Percentiles rank a stretch among this genome's conserved stretches.
Evolutionary conservation across 2,888 invertebrate genomes (phyloP).

Genomic region (Anodontia alba): DNA sequence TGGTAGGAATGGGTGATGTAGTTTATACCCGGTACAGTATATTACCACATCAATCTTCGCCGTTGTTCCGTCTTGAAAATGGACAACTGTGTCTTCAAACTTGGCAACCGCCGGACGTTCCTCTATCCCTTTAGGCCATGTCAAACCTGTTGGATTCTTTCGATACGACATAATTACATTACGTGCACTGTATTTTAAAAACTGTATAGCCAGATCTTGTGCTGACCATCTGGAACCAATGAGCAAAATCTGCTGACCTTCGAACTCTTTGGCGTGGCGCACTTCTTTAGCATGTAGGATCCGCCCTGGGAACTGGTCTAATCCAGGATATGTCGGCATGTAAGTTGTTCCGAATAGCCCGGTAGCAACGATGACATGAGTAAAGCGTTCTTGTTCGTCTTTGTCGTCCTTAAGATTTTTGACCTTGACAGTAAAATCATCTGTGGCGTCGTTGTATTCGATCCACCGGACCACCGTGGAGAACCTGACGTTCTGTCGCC

Average conservation of each 20-base stretch:
- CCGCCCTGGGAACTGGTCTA: constrained; percentile 37
- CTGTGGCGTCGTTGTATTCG: constrained; percentile 14
- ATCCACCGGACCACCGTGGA: constrained; percentile 36
- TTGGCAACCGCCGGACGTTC: constrained; percentile 25
- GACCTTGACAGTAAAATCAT: constrained; percentile 27
- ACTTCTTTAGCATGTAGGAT: constrained; percentile 48
- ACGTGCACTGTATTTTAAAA: constrained; percentile 40
- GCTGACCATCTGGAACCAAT: constrained; percentile 50
- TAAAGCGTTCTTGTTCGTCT: not conserved
- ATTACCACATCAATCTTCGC: constrained; percentile 36
- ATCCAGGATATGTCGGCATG: constrained; percentile 28
- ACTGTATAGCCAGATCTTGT: constrained; percentile 48
- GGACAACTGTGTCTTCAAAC: constrained; percentile 8
- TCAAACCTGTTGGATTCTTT: constrained; percentile 13
- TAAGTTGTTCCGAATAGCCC: constrained; percentile 34
- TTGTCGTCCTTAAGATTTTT: constrained; percentile 19
- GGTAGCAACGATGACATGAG: constrained; percentile 33
- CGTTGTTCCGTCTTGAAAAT: constrained; percentile 14
- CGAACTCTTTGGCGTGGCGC: constrained; percentile 38
- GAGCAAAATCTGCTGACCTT: constrained; percentile 33
- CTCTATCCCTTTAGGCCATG: constrained; percentile 23
- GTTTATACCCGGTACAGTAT: constrained; percentile 43
- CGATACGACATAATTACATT: constrained; percentile 13
- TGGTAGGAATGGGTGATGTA: constrained; percentile 19
- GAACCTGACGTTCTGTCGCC: constrained; percentile 26